A percentile compares a stretch with the other conserved stretches of the same genome.
phyloP scores from a whole-genome alignment of 2,797 vertebrate genomes.

The Siniperca obscura region DNA sequence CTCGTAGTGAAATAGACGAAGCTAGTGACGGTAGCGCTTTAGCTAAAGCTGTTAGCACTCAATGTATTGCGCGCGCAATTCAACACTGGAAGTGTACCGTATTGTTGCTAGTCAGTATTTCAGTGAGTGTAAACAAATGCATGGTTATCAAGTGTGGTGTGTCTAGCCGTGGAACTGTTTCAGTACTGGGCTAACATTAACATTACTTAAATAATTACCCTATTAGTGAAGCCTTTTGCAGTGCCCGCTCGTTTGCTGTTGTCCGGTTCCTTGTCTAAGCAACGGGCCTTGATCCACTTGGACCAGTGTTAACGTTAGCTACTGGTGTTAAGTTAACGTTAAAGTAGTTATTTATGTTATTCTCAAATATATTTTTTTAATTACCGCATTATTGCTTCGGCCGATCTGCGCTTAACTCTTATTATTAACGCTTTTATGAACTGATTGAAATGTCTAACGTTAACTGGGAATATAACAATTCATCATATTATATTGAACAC shows the following conservation, averaged over 20 bases:
- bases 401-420: neutral
- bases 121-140: neutral
- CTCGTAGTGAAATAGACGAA: fast-evolving
- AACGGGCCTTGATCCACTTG: neutral
- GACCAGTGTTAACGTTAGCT: neutral
- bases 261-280: neutral
- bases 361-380: too few species aligned
- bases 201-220: fast-evolving
- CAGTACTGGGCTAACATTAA: neutral
- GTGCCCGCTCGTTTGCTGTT: neutral
- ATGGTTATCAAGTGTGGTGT: fast-evolving
- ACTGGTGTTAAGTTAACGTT: too few species aligned
- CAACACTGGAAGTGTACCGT: neutral
- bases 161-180: neutral
- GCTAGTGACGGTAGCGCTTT: neutral
- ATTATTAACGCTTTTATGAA: too few species aligned
- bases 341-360: neutral
- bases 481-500: neutral
- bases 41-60: slow-evolving; percentile 43
- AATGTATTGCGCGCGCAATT: slow-evolving; percentile 64
- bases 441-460: too few species aligned
- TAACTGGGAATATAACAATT: too few species aligned
- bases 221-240: neutral
- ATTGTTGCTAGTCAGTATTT: neutral
- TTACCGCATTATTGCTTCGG: too few species aligned